phyloP scores from a whole-genome alignment of 2,888 invertebrate species.

The Pandemis corylana region DNA sequence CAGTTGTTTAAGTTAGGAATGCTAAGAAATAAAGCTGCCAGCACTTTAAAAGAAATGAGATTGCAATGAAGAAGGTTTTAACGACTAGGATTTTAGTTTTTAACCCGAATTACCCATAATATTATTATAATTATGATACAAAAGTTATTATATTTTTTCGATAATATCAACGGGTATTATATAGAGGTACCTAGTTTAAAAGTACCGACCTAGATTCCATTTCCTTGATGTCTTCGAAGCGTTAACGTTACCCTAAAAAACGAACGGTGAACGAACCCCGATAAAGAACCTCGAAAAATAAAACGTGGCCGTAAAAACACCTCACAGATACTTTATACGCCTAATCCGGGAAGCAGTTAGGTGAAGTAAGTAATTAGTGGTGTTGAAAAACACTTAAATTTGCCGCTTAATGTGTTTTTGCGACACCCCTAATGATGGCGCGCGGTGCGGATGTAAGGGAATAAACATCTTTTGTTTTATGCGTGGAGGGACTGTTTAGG shows the following conservation, averaged over 20 bases:
- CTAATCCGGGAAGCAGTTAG: slow-evolving; percentile 63
- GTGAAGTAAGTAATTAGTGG: slow-evolving; percentile 68
- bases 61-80: too few relatives aligned
- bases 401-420: slow-evolving; percentile 67
- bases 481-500: slow-evolving; percentile 21
- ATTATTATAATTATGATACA: too few relatives aligned
- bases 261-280: slow-evolving; percentile 7
- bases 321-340: slow-evolving; percentile 34
- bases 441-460: slow-evolving; percentile 53
- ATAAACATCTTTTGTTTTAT: slow-evolving; percentile 58
- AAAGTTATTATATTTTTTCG: too few relatives aligned
- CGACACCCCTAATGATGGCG: slow-evolving; percentile 62
- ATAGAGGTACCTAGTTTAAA: neutral
- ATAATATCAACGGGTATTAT: too few relatives aligned
- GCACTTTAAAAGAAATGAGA: too few relatives aligned
- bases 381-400: slow-evolving; percentile 73
- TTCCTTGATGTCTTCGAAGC: neutral
- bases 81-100: too few relatives aligned
- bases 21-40: too few relatives aligned
- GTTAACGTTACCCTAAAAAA: neutral
- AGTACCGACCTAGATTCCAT: neutral
- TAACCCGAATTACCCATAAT: too few relatives aligned
- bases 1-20: too few relatives aligned
- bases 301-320: slow-evolving; percentile 31
- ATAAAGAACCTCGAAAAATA: slow-evolving; percentile 31